phyloP scores from a whole-genome alignment of 2,888 invertebrate species.

The Drosophila lutescens region DNA sequence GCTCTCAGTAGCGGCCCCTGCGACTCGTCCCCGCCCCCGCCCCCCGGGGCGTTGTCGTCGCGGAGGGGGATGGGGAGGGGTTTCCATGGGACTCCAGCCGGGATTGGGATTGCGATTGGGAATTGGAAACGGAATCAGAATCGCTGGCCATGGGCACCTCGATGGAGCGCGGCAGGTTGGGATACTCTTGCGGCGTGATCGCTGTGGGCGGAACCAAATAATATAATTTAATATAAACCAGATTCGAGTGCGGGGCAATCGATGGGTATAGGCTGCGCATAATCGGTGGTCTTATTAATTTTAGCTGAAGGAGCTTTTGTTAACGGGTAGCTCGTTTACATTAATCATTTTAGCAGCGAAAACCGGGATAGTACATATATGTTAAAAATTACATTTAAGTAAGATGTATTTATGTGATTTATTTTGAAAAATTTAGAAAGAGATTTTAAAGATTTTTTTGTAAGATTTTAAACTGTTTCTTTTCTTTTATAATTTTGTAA shows the following conservation, averaged over 20 bases:
- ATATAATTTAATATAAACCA: not conserved
- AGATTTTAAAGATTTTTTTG: too few relatives aligned
- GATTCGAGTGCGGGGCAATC: not conserved
- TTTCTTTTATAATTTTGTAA: too few relatives aligned
- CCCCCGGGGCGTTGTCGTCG: conserved; percentile 45
- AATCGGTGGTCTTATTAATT: conserved; percentile 10
- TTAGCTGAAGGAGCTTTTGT: not conserved
- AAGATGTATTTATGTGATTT: too few relatives aligned
- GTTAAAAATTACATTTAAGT: too few relatives aligned
- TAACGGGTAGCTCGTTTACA: conserved; percentile 1
- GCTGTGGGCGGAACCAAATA: conserved; percentile 55
- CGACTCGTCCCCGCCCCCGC: conserved; percentile 36
- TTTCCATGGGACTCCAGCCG: conserved; percentile 2
- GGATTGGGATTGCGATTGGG: not conserved
- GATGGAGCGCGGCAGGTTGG: conserved; percentile 79
- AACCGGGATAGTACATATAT: too few relatives aligned
- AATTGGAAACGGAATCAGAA: not conserved
- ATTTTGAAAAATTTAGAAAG: too few relatives aligned
- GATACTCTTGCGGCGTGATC: conserved; percentile 78
- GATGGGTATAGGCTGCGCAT: not conserved
- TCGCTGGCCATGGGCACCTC: conserved; percentile 66
- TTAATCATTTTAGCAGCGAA: not conserved
- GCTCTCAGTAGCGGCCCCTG: conserved; percentile 61
- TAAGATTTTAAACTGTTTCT: too few relatives aligned
- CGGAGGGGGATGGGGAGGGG: not conserved